Conservation (phyloP, 2,888 invertebrate genomes). For the Tigriopus californicus region DNA sequence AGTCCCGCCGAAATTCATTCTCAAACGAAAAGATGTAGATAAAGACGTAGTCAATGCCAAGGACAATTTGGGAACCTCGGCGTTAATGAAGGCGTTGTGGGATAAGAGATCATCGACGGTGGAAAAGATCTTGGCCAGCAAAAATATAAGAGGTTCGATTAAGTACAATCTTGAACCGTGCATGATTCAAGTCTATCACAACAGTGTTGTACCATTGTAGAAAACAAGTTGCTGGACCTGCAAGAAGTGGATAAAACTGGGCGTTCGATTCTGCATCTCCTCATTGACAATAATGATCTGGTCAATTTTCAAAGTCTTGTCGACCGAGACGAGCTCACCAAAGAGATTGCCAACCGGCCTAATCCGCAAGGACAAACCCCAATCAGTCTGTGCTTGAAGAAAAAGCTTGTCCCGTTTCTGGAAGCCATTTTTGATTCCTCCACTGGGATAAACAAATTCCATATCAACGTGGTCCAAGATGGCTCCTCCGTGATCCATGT, state of each 20-base stretch:
- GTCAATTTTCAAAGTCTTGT: background rate
- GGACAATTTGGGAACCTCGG: background rate
- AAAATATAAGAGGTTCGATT: too few species aligned
- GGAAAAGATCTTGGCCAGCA: too few species aligned
- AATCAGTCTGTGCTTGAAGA: background rate
- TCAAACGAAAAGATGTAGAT: conserved; percentile 10
- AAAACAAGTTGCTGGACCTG: background rate
- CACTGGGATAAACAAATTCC: background rate
- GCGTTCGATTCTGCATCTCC: background rate
- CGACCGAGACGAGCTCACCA: background rate
- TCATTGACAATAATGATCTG: conserved; percentile 3
- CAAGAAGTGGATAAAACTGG: background rate
- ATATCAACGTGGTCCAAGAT: background rate
- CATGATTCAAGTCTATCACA: too few species aligned
- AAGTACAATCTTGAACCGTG: too few species aligned
- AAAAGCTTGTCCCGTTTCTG: background rate
- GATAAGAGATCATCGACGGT: too few species aligned
- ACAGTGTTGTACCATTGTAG: too few species aligned
- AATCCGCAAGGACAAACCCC: background rate
- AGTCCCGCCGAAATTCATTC: conserved; percentile 9
- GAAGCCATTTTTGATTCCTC: background rate
- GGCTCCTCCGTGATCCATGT: conserved; percentile 5
- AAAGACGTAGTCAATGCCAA: conserved; percentile 1
- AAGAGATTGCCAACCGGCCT: conserved; percentile 3
- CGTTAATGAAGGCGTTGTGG: too few species aligned